Base-by-base conservation (phyloP, 2,888 invertebrate species). In the Syrphus vitripennis region DNA sequence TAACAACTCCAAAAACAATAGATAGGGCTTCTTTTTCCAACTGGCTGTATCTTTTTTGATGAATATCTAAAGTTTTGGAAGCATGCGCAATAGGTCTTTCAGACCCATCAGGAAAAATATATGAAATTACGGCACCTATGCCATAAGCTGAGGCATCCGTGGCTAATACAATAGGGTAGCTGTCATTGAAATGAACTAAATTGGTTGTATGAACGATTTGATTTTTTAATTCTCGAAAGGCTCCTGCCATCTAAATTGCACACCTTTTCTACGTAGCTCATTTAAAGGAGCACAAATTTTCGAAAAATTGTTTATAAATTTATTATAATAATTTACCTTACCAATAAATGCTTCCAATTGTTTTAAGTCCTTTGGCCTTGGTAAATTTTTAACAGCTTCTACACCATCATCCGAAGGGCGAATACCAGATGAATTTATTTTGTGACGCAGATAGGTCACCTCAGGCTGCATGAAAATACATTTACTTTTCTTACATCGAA, bases 381-480 rank as follows among this genome's bases (percentile, higher is more conserved):
- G 69, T 40, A 70, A 31, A 24, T 45, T 63, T 26, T 50, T 59
- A 3, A 75, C 31, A 37, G 69, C 72, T 37, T 37, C 63, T 21
- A 72, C 67, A 19, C 77, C 71, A 59, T 83, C 75, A 29, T 87
- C 77, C 14, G 79, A 87, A 40, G 82, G 72, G 19, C 71, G 21
- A 45, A 87, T 83, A n/a, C 83, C 87, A 9, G 72, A 42, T 14
- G 76, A 61, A 48, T 78, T 87, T 84, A 45, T 91, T 48, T 42
- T 45, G 10, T 84, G 55, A 5, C 87, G 86, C 16, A 92, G 87
- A 88, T 91, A 92, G 9, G 87, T 82, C 24, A 91, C 86, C 76
- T 90, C 80, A 0, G 89, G 67, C 79, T 89, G 74, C 55, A 89
- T 90, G 77, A 92, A 90, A 10, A 86, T 69, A 88, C 91, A 91